These are phyloP conservation scores for Myotis findleyi DNA, from an alignment of 2,797 vertebrate genomes.

Conservation along the genomic window DNA sequence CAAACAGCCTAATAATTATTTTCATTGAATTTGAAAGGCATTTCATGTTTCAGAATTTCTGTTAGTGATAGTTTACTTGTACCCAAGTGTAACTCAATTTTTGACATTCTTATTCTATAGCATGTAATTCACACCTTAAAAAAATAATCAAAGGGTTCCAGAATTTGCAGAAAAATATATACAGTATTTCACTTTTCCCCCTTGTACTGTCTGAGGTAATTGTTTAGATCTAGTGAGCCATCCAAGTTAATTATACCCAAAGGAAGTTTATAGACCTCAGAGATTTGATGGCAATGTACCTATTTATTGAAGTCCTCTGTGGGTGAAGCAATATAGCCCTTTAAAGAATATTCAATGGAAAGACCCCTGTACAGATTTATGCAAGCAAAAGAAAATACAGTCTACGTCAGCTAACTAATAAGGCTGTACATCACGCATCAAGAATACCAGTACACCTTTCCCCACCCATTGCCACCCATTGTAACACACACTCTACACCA, in stretches of 20 bases:
- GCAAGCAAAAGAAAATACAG: conserved; percentile 19
- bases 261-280: conserved; percentile 55
- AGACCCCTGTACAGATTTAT: conserved; percentile 11
- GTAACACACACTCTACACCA: background rate
- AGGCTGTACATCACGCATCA: background rate
- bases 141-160: conserved; percentile 64
- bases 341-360: conserved; percentile 64
- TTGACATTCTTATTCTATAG: conserved; percentile 58
- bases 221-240: conserved; percentile 74
- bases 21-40: conserved; percentile 68
- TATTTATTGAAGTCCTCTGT: conserved; percentile 76
- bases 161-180: conserved; percentile 58
- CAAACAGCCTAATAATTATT: conserved; percentile 68
- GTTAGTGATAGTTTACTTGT: conserved; percentile 52
- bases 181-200: background rate
- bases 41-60: conserved; percentile 63
- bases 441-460: background rate
- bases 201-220: conserved; percentile 63
- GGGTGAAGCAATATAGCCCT: conserved; percentile 63
- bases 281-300: conserved; percentile 58
- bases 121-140: conserved; percentile 65
- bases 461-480: background rate
- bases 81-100: conserved; percentile 63
- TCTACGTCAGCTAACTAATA: background rate
- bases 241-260: conserved; percentile 76